A percentile compares a stretch with the other conserved stretches of the same genome.
phyloP scores from a whole-genome alignment of 2,888 invertebrate genomes.

The Nemotelus nigrinus region DNA sequence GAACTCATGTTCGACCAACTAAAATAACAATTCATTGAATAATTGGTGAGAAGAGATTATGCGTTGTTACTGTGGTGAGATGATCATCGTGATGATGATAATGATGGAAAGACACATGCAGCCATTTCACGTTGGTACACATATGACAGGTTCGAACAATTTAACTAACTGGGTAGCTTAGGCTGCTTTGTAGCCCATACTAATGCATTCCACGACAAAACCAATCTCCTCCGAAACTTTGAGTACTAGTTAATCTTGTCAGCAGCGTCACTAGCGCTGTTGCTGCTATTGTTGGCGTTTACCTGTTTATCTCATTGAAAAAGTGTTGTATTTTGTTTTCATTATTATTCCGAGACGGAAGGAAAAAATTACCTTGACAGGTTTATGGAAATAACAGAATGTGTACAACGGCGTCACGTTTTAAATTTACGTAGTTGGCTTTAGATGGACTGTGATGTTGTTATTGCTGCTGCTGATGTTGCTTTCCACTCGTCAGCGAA shows the following conservation, averaged over 20 bases:
- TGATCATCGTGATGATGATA: background rate
- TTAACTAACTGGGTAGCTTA: no score
- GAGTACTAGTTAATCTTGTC: no score
- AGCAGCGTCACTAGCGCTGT: background rate
- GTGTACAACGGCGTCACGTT: background rate
- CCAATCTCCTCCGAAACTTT: no score
- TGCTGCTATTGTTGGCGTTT: background rate
- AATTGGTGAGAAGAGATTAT: slow-evolving; percentile 22
- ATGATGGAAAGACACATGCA: background rate
- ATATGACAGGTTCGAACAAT: no score
- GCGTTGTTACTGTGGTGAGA: background rate
- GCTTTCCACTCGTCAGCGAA: no score
- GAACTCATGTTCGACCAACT: background rate
- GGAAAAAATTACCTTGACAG: slow-evolving; percentile 21
- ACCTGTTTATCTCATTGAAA: background rate
- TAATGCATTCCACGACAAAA: no score
- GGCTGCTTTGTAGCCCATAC: no score
- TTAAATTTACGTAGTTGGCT: background rate
- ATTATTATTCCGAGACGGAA: background rate
- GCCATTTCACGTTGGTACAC: no score
- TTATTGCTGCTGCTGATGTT: no score
- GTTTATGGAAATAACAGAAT: slow-evolving; percentile 3
- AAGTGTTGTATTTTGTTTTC: background rate
- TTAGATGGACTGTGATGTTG: no score
- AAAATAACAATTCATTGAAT: slow-evolving; percentile 32